Percentiles rank a stretch among this genome's conserved stretches.
These are phyloP conservation scores for Melanotaenia boesemani DNA, from an alignment of 2,797 vertebrate genomes.

Conservation along the genomic window DNA sequence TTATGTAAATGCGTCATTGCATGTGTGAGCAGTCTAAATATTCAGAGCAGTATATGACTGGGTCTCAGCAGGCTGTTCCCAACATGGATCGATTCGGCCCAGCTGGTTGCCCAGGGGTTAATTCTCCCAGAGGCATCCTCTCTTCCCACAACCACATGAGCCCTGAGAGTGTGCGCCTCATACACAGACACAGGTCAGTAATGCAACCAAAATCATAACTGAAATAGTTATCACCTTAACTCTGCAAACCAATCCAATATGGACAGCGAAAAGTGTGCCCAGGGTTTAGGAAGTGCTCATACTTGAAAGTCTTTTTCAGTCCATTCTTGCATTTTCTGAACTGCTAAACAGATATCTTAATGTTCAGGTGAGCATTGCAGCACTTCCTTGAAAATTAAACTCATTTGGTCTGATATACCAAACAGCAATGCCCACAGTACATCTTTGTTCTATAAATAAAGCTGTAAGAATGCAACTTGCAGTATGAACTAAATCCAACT, in stretches of 20 bases:
- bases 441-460: background rate
- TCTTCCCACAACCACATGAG: slow-evolving; percentile 95
- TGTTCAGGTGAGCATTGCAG: background rate
- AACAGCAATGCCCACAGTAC: background rate
- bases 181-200: slow-evolving; percentile 92
- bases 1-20: background rate
- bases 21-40: slow-evolving; percentile 69
- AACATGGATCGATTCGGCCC: slow-evolving; percentile 92
- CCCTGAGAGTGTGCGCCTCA: slow-evolving; percentile 92
- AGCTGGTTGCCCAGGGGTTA: slow-evolving; percentile 86
- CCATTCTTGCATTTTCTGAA: background rate
- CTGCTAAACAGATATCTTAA: background rate
- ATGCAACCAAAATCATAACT: background rate
- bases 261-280: background rate
- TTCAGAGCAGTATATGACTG: slow-evolving; percentile 81
- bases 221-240: background rate
- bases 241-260: background rate
- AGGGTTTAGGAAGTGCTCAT: background rate
- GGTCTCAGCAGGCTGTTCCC: slow-evolving; percentile 90
- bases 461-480: background rate
- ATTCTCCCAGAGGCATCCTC: slow-evolving; percentile 89
- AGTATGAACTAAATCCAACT: slow-evolving; percentile 7
- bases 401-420: background rate
- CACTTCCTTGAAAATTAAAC: background rate
- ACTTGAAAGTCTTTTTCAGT: background rate